phyloP scores from a whole-genome alignment of 35 echinoderm and acorn worm species.

The Heliocidaris erythrogramma region DNA sequence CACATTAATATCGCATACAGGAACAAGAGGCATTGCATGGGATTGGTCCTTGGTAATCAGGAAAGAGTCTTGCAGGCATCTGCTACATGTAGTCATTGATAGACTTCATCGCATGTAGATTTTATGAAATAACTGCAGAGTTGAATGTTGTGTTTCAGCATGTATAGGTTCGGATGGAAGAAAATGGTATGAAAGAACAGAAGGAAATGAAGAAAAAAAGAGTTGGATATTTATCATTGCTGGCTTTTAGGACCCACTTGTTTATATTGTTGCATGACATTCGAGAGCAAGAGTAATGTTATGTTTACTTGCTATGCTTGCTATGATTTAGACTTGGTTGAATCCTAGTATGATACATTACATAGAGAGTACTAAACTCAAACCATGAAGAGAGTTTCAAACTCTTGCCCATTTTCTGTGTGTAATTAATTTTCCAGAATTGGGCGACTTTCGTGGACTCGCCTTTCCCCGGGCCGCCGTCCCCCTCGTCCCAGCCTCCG shows the following conservation, averaged over 20 bases:
- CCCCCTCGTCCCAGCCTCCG: slow-evolving; percentile 91
- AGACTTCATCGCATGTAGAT: no score
- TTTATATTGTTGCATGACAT: background rate
- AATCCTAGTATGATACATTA: background rate
- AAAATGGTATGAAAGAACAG: background rate
- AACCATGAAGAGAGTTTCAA: background rate
- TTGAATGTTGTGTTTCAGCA: background rate
- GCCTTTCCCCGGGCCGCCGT: slow-evolving; percentile 81
- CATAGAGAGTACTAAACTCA: background rate
- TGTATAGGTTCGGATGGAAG: background rate
- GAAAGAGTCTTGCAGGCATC: background rate
- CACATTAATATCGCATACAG: no score
- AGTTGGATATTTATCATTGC: background rate
- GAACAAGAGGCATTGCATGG: background rate
- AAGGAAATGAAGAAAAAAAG: background rate
- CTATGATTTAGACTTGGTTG: background rate
- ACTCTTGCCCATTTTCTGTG: slow-evolving; percentile 48
- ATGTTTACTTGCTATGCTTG: background rate
- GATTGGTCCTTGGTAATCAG: background rate
- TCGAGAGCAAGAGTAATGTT: background rate
- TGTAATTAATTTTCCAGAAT: slow-evolving; percentile 75
- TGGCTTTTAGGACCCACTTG: background rate
- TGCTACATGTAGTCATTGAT: no score
- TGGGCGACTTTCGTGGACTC: slow-evolving; percentile 99
- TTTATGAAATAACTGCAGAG: background rate